Evolutionary conservation across 1,140 invertebrate species (phyloP).

Genomic region (Elymnias hypermnestra): DNA sequence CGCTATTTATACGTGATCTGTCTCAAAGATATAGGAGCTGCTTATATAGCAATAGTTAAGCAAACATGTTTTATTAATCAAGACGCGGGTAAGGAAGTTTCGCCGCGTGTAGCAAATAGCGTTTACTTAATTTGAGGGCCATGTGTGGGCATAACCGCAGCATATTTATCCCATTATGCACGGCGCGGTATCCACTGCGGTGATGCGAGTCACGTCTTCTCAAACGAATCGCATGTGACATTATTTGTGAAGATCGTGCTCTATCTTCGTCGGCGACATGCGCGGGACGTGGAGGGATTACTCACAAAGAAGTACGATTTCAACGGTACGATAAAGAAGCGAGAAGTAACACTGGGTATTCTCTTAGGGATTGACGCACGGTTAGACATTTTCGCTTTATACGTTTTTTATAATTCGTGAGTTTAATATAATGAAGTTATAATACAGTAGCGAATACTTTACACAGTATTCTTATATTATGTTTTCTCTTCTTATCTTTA

Average conservation of each 20-base stretch:
- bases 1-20: too few species aligned
- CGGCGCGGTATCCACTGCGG: slow-evolving; percentile 55
- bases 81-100: slow-evolving; percentile 52
- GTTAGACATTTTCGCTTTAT: slow-evolving; percentile 38
- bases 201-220: slow-evolving; percentile 70
- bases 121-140: slow-evolving; percentile 69
- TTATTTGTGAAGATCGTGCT: slow-evolving; percentile 76
- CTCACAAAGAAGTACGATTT: slow-evolving; percentile 74
- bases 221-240: slow-evolving; percentile 76
- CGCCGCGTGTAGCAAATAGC: slow-evolving; percentile 59
- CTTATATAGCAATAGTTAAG: background rate
- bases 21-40: too few species aligned
- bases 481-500: too few species aligned
- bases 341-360: slow-evolving; percentile 63
- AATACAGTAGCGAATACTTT: too few species aligned
- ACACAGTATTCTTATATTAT: too few species aligned
- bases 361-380: slow-evolving; percentile 61
- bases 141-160: slow-evolving; percentile 70
- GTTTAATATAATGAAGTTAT: too few species aligned
- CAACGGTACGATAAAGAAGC: slow-evolving; percentile 71
- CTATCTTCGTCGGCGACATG: slow-evolving; percentile 73
- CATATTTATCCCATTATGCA: slow-evolving; percentile 75
- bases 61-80: slow-evolving; percentile 56
- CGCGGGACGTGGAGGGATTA: slow-evolving; percentile 70
- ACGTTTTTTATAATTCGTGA: too few species aligned